Evolutionary conservation across 1,140 invertebrate genomes (phyloP), one percentile per base, ranked within the genome.

Genomic region (Bemisia tabaci): DNA sequence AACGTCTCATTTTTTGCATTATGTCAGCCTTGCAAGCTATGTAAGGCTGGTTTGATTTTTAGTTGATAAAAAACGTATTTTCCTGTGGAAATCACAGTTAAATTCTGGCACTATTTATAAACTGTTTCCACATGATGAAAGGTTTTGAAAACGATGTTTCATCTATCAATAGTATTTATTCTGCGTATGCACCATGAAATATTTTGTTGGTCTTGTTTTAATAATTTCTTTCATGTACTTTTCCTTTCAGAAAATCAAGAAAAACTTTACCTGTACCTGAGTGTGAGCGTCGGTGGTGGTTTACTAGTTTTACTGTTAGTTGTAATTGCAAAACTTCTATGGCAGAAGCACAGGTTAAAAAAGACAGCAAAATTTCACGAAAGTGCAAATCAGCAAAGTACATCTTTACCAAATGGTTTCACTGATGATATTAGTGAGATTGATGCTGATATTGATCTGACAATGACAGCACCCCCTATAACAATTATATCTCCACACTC

Each of bases 231-330:
- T n/a, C n/a, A n/a, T n/a, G n/a, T n/a, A n/a, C n/a, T n/a, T n/a
- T n/a, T n/a, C 65, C 12, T 77, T 77, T 27, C 82, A 92, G 89
- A 84, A 72, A 88, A 91, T 74, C 82, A 85, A 73, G 88, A 91
- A 72, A 88, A 87, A 68, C 85, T 89, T 71, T 85, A 88, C 73
- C 77, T 92, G 60, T 91, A 91, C 79, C 78, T 91, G 71, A 84
- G 87, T 26, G 79, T 91, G 68, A 87, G 87, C 68, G 77, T 89
- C 25, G 81, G 83, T 60, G 81, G 78, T 23, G 87, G 87, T 59
- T 76, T 91, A 26, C 74, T 92, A 25, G 74, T 88, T 9, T 81
- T 90, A 63, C 75, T 91, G 65, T 78, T 82, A 11, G 76, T 90
- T 63, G 79, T 91, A 12, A 84, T 88, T 60, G 83, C 82, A 0